phyloP scores from a whole-genome alignment of 2,797 vertebrate genomes.

The Glossophaga mutica region DNA sequence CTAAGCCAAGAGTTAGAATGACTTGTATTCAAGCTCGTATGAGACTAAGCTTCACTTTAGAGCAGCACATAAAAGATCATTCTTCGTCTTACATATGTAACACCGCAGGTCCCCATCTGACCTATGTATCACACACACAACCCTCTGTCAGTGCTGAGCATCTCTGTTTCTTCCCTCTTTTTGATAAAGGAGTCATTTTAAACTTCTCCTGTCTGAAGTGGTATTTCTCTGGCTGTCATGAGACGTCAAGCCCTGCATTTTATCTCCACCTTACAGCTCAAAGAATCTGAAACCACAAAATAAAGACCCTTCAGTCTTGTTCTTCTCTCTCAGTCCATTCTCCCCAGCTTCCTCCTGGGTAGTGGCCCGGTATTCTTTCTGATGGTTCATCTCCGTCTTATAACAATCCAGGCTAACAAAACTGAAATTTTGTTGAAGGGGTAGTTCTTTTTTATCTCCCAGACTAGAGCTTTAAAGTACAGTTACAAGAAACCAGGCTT shows the following conservation, averaged over 20 bases:
- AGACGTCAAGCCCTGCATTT: neutral
- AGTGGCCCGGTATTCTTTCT: neutral
- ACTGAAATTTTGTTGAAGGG: neutral
- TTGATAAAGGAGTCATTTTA: conserved; percentile 15
- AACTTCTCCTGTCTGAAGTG: neutral
- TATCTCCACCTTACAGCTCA: neutral
- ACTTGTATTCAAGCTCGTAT: neutral
- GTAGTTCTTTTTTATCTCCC: neutral
- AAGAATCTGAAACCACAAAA: neutral
- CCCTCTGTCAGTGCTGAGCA: neutral
- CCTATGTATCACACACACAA: neutral
- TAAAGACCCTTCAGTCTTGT: neutral
- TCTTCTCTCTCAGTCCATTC: neutral
- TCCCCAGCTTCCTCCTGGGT: neutral
- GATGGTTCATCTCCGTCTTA: neutral
- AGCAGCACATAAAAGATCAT: neutral
- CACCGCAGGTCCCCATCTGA: neutral
- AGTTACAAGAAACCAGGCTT: neutral
- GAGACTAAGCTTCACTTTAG: neutral
- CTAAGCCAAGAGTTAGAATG: neutral
- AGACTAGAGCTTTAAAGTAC: neutral
- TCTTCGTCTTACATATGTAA: neutral
- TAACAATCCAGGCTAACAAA: conserved; percentile 18
- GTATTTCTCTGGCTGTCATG: neutral
- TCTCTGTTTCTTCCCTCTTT: neutral